Evolutionary conservation across 2,113 vertebrate genomes (phyloP).

Genomic region (Lepus timidus): DNA sequence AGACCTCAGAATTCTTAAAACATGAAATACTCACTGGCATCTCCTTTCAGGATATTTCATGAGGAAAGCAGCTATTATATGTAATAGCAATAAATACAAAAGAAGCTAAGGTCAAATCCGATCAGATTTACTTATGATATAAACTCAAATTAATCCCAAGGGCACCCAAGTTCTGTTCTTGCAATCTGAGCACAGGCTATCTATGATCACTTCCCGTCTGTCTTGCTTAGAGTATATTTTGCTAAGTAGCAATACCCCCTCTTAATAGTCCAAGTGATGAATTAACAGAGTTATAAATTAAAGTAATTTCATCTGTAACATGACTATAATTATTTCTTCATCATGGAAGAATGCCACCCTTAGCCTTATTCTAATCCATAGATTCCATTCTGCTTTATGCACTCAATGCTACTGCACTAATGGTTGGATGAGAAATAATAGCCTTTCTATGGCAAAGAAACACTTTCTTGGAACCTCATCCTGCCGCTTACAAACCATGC

Average conservation of each 20-base stretch:
- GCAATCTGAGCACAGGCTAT: background rate
- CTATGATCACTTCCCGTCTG: background rate
- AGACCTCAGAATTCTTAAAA: background rate
- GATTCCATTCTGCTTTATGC: background rate
- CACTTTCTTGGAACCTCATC: background rate
- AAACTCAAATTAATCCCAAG: background rate
- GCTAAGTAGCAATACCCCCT: background rate
- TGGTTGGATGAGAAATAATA: background rate
- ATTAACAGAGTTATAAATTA: conserved; percentile 40
- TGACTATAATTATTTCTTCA: conserved; percentile 22
- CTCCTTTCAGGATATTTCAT: conserved; percentile 7
- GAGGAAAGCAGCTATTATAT: background rate
- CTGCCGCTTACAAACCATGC: background rate
- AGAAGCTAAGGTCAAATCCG: conserved; percentile 10
- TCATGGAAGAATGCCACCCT: background rate
- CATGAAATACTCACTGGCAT: background rate
- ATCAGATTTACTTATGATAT: conserved; percentile 21
- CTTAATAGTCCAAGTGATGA: conserved; percentile 11
- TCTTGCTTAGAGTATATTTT: background rate
- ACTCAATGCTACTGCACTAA: background rate
- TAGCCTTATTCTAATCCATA: conserved; percentile 10
- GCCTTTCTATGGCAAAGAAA: conserved; percentile 4
- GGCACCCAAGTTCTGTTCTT: background rate
- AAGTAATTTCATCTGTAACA: conserved; percentile 5
- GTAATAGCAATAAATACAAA: background rate